Conservation (phyloP, 2,113 vertebrate genomes). For the Brachionichthys hirsutus region DNA sequence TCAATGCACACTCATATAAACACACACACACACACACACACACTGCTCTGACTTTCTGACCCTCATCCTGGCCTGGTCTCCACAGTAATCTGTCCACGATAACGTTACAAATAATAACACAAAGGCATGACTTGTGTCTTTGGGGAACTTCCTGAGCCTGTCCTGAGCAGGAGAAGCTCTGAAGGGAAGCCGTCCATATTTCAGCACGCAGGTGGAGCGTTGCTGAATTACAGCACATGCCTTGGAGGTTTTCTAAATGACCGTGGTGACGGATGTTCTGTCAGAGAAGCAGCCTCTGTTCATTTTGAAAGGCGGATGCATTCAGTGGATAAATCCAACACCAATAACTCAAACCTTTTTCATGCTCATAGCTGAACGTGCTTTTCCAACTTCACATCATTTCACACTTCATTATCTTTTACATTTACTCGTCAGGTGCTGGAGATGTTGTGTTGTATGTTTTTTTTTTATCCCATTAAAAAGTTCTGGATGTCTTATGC, state of each 20-base stretch:
- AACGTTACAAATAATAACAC: constrained; percentile 64
- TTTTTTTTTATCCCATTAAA: not conserved
- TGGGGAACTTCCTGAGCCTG: constrained; percentile 38
- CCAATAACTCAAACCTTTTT: constrained; percentile 6
- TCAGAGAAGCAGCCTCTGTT: constrained; percentile 14
- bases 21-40: constrained; percentile 57
- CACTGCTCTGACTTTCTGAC: constrained; percentile 54
- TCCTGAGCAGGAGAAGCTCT: constrained; percentile 26
- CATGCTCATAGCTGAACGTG: not conserved
- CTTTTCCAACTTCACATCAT: not conserved
- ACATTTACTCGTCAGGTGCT: not conserved
- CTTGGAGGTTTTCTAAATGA: constrained; percentile 24
- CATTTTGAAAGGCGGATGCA: constrained; percentile 15
- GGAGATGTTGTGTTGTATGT: not conserved
- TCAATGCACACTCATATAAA: constrained; percentile 38
- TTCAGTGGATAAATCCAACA: constrained; percentile 3
- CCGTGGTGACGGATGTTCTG: constrained; percentile 25
- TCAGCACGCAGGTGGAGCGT: constrained; percentile 39
- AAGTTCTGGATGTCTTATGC: not conserved
- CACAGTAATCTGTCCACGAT: constrained; percentile 44
- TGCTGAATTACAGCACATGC: constrained; percentile 24
- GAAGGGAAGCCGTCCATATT: constrained; percentile 42
- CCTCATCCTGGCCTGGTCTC: constrained; percentile 27
- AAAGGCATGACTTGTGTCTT: constrained; percentile 58
- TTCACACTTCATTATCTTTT: not conserved